Evolutionary conservation across 2,888 invertebrate genomes (phyloP).

Genomic region (Hirtodrosophila alboralis): DNA sequence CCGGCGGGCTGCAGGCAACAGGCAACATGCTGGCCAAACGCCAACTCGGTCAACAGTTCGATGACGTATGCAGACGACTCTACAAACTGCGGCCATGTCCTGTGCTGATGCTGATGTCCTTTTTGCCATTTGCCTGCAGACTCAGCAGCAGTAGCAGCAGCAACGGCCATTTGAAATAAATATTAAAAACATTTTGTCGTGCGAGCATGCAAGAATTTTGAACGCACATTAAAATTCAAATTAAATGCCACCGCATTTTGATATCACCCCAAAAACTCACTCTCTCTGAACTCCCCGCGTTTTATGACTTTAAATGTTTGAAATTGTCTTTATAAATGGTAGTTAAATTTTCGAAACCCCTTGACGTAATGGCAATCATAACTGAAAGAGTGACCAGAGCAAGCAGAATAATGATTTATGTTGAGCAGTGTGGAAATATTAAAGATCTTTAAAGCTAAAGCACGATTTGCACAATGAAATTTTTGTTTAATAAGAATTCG

Average conservation of each 20-base stretch:
- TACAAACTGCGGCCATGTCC: slow-evolving; percentile 42
- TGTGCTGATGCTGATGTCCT: slow-evolving; percentile 22
- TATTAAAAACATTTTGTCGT: slow-evolving; percentile 58
- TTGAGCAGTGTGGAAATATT: background rate
- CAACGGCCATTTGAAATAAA: slow-evolving; percentile 57
- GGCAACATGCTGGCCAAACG: slow-evolving; percentile 72
- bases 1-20: slow-evolving; percentile 49
- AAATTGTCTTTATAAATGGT: slow-evolving; percentile 43
- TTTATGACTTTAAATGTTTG: slow-evolving; percentile 44
- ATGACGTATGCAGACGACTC: slow-evolving; percentile 75
- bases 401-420: slow-evolving; percentile 5
- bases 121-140: slow-evolving; percentile 33
- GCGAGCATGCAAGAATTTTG: slow-evolving; percentile 51
- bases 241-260: slow-evolving; percentile 55
- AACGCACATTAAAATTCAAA: slow-evolving; percentile 70
- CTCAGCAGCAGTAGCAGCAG: slow-evolving; percentile 21
- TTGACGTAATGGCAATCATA: slow-evolving; percentile 18
- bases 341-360: slow-evolving; percentile 30
- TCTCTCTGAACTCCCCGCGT: slow-evolving; percentile 1
- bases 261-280: background rate
- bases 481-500: no score
- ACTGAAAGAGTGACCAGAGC: slow-evolving; percentile 8
- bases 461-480: no score
- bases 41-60: slow-evolving; percentile 80
- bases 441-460: background rate